A percentile compares a stretch with the other conserved stretches of the same genome.
Evolutionary conservation across 2,113 vertebrate genomes (phyloP).

Genomic region (Stomatorhinus ivindoensis): DNA sequence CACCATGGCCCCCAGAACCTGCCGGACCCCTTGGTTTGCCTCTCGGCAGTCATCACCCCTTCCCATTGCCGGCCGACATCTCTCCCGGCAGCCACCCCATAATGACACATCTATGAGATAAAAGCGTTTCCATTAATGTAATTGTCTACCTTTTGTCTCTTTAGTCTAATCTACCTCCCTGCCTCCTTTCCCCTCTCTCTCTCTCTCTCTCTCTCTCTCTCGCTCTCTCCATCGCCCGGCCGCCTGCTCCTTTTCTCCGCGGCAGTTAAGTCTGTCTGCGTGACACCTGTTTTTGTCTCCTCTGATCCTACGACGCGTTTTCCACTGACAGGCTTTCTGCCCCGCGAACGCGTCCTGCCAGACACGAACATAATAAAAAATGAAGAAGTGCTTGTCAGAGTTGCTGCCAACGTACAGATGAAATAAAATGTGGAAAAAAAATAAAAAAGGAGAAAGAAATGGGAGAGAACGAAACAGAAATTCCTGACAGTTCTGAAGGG

Average conservation of each 20-base stretch:
- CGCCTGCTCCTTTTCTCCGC: not conserved
- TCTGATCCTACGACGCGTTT: constrained; percentile 76
- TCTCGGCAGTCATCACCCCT: not conserved
- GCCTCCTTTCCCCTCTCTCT: constrained; percentile 37
- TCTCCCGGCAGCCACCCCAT: constrained; percentile 71
- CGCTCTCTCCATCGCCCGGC: constrained; percentile 33
- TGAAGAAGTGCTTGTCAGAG: constrained; percentile 92
- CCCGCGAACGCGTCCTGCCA: constrained; percentile 80
- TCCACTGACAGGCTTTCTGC: constrained; percentile 85
- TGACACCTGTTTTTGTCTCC: constrained; percentile 94
- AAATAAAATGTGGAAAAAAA: constrained; percentile 57
- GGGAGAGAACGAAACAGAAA: constrained; percentile 21
- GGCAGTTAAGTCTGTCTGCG: constrained; percentile 77
- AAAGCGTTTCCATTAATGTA: constrained; percentile 83
- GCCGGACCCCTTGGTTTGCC: not conserved
- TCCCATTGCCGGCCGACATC: constrained; percentile 69
- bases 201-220: constrained; percentile 25
- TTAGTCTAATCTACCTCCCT: constrained; percentile 68
- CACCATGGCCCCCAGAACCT: not conserved
- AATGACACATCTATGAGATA: constrained; percentile 83
- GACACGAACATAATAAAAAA: constrained; percentile 97
- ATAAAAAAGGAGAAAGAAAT: not conserved
- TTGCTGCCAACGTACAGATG: constrained; percentile 78
- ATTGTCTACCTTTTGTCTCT: constrained; percentile 78
- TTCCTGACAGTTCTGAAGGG: constrained; percentile 56